Conservation (phyloP, 2,797 vertebrate genomes). For the Scolopax bukidnonensis region DNA sequence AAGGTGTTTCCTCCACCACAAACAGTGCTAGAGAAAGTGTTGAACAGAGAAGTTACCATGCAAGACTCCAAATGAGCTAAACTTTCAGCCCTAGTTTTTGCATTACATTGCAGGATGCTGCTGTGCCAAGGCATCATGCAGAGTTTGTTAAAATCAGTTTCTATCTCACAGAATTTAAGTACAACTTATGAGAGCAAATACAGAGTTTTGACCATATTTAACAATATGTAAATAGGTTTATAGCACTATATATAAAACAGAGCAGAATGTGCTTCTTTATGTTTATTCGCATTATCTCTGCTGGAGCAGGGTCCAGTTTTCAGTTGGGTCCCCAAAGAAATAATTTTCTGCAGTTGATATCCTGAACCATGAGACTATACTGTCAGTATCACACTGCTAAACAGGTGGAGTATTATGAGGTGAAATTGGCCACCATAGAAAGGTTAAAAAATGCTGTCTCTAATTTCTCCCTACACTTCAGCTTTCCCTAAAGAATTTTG, state of each 20-base stretch:
- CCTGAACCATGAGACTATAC: background rate
- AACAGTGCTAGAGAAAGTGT: background rate
- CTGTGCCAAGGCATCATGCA: background rate
- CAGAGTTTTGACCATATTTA: background rate
- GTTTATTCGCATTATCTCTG: background rate
- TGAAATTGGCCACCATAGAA: background rate
- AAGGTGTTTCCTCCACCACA: background rate
- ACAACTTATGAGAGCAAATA: background rate
- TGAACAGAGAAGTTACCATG: background rate
- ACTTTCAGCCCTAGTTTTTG: background rate
- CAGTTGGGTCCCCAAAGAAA: background rate
- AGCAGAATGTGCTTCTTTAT: background rate
- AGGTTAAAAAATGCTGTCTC: background rate
- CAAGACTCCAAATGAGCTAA: background rate
- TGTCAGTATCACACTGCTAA: background rate
- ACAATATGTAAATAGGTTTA: background rate
- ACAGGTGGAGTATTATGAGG: background rate
- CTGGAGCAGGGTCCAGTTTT: background rate
- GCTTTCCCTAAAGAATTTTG: background rate
- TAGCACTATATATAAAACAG: background rate
- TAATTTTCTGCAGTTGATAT: background rate
- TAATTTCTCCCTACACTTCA: background rate
- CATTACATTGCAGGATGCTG: background rate
- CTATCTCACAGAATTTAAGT: background rate
- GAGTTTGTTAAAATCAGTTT: background rate